Conservation (phyloP, 2,113 vertebrate species). For the Oreochromis aureus region DNA sequence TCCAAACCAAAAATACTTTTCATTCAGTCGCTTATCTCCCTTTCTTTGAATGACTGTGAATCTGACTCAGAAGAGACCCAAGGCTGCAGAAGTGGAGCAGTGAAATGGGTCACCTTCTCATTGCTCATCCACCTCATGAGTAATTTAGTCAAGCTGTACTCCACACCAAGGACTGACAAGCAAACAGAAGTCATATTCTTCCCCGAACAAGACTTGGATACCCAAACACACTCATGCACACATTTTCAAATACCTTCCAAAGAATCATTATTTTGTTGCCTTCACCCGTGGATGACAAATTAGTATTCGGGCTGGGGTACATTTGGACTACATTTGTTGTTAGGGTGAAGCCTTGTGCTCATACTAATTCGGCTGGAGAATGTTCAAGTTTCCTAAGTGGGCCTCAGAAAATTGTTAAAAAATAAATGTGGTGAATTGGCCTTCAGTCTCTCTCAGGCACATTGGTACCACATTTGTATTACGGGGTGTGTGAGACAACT, state of each 20-base stretch:
- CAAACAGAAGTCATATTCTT: constrained; percentile 8
- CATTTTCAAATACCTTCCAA: background rate
- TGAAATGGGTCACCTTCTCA: constrained; percentile 51
- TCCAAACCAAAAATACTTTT: background rate
- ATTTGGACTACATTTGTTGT: constrained; percentile 10
- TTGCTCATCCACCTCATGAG: constrained; percentile 33
- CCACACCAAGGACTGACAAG: background rate
- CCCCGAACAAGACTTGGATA: background rate
- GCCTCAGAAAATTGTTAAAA: background rate
- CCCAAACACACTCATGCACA: background rate
- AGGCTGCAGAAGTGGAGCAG: constrained; percentile 31
- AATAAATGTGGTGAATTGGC: constrained; percentile 11
- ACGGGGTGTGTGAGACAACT: constrained; percentile 15
- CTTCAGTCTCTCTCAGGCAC: background rate
- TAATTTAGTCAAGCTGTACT: constrained; percentile 33
- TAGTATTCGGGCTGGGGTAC: constrained; percentile 1
- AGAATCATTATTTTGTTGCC: constrained; percentile 24
- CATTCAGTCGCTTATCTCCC: background rate
- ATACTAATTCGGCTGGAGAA: constrained; percentile 31
- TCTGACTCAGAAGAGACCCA: background rate
- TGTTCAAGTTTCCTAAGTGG: constrained; percentile 21
- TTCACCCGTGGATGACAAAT: constrained; percentile 16
- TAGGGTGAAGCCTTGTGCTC: background rate
- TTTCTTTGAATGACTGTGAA: background rate
- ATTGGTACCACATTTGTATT: background rate